phyloP scores from a whole-genome alignment of 2,113 vertebrate species.

The Gallinago undulata region DNA sequence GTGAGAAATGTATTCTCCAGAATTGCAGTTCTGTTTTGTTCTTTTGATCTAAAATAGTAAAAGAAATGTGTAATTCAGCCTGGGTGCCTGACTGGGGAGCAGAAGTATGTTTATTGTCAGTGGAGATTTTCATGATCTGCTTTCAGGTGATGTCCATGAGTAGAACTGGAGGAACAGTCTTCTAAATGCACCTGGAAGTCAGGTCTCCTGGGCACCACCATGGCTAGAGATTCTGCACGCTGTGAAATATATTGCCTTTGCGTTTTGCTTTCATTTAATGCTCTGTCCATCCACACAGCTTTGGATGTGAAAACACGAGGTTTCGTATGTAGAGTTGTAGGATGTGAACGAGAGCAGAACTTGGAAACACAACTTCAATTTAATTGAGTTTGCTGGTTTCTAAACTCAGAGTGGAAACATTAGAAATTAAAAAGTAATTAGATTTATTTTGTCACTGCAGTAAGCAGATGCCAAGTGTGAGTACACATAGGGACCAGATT shows the following conservation, averaged over 20 bases:
- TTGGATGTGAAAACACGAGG: not conserved
- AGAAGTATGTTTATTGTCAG: not conserved
- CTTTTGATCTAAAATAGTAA: not conserved
- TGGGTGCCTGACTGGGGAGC: not conserved
- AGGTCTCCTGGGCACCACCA: not conserved
- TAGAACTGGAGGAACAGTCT: not conserved
- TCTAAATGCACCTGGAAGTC: not conserved
- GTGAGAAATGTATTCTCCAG: not conserved
- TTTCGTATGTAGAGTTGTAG: not conserved
- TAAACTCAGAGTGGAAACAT: not conserved
- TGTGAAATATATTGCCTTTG: not conserved
- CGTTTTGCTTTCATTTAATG: rapidly evolving
- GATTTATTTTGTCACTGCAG: not conserved
- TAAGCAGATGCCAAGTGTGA: not conserved
- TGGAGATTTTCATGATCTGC: not conserved
- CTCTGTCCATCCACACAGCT: not conserved
- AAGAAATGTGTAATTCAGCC: not conserved
- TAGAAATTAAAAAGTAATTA: slow-evolving; percentile 26
- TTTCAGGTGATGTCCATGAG: not conserved
- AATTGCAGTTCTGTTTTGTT: not conserved
- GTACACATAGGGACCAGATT: not conserved
- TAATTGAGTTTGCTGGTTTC: not conserved
- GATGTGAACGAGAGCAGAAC: not conserved
- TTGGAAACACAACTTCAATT: not conserved
- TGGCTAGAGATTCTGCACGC: not conserved